Evolutionary conservation across 2,888 invertebrate species (phyloP).

Genomic region (Hypercompe scribonia): DNA sequence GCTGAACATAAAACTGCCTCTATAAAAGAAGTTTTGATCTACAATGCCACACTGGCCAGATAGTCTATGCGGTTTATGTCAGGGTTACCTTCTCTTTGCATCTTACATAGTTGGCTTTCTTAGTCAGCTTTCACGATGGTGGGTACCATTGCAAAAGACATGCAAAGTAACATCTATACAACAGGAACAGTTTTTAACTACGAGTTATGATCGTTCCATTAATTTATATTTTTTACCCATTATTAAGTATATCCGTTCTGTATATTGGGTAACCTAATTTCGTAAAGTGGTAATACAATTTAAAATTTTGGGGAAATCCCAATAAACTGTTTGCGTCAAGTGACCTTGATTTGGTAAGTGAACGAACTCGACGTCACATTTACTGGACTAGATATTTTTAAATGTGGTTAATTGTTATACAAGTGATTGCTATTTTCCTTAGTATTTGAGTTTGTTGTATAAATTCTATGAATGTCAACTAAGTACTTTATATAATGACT

Average conservation of each 20-base stretch:
- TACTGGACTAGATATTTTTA: neutral
- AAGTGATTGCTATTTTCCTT: neutral
- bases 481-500: neutral
- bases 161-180: no score
- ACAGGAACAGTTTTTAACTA: no score
- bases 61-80: no score
- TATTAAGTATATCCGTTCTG: neutral
- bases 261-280: neutral
- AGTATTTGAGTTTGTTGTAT: neutral
- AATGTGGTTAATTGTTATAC: neutral
- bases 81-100: no score
- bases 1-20: no score
- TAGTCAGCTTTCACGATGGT: no score
- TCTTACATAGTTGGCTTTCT: no score
- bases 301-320: neutral
- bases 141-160: no score
- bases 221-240: neutral
- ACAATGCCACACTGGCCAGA: no score
- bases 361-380: neutral
- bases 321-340: neutral
- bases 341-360: neutral
- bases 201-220: no score
- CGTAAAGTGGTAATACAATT: neutral
- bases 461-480: neutral
- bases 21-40: no score